Evolutionary conservation across 92 coral and sea anemone species (phyloP).

Genomic region (Heliopora coerulea): DNA sequence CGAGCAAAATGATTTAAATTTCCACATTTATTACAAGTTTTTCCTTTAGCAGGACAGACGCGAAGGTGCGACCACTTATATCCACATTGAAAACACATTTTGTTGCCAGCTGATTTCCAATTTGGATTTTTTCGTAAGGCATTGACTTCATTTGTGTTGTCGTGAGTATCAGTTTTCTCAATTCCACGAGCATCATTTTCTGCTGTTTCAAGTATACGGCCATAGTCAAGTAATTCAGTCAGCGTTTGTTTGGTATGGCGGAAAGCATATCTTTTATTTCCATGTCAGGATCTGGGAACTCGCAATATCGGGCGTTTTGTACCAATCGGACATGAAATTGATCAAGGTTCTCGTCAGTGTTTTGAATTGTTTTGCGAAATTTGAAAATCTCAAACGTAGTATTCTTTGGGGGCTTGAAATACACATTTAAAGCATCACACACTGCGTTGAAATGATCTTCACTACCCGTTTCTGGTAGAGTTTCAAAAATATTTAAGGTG

Average conservation of each 20-base stretch:
- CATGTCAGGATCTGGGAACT: neutral
- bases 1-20: constrained; percentile 1
- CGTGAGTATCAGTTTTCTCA: no score
- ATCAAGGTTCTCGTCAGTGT: constrained; percentile 3
- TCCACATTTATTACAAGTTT: neutral
- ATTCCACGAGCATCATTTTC: neutral
- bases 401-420: constrained; percentile 12
- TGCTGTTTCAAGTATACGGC: neutral
- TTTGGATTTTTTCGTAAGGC: no score
- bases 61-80: neutral
- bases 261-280: constrained; percentile 22
- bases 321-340: constrained; percentile 11
- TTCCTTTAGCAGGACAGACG: neutral
- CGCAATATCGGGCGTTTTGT: neutral
- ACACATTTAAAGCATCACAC: neutral
- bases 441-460: constrained; percentile 3
- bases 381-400: constrained; percentile 9
- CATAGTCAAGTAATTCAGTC: constrained; percentile 13
- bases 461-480: neutral
- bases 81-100: neutral
- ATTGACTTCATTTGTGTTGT: no score
- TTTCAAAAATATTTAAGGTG: constrained; percentile 10
- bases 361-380: constrained; percentile 14
- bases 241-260: neutral
- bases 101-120: no score